Evolutionary conservation across 1,140 invertebrate species (phyloP).

Genomic region (Melitaea cinxia): DNA sequence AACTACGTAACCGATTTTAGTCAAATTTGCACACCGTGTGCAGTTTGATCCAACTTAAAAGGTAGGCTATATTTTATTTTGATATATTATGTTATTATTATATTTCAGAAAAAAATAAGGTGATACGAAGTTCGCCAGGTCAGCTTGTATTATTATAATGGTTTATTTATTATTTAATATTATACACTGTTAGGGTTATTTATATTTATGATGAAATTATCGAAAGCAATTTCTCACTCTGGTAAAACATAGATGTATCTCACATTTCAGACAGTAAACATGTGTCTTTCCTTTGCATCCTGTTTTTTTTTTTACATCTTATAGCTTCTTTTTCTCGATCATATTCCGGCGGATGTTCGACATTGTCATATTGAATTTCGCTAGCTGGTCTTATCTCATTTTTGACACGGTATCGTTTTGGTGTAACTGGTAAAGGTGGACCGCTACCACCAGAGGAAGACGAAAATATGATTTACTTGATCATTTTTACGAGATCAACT

Average conservation of each 20-base stretch:
- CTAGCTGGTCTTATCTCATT: background rate
- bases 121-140: too few species aligned
- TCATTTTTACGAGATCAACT: too few species aligned
- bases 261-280: conserved; percentile 7
- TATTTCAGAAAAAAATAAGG: too few species aligned
- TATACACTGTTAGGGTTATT: background rate
- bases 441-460: background rate
- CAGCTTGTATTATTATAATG: background rate
- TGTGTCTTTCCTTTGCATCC: background rate
- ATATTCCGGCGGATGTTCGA: background rate
- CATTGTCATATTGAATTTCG: background rate
- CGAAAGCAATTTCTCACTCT: conserved; percentile 6
- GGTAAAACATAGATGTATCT: conserved; percentile 8
- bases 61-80: too few species aligned
- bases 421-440: background rate
- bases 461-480: too few species aligned
- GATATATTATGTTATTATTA: too few species aligned
- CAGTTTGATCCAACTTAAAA: too few species aligned
- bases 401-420: background rate
- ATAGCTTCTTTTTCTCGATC: background rate
- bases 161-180: background rate
- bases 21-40: too few species aligned
- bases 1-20: too few species aligned
- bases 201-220: background rate
- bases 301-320: conserved; percentile 6